Percentiles rank a stretch among this genome's conserved stretches.
These are phyloP conservation scores for Xylota segnis DNA, from an alignment of 2,888 invertebrate species.

Conservation along the genomic window DNA sequence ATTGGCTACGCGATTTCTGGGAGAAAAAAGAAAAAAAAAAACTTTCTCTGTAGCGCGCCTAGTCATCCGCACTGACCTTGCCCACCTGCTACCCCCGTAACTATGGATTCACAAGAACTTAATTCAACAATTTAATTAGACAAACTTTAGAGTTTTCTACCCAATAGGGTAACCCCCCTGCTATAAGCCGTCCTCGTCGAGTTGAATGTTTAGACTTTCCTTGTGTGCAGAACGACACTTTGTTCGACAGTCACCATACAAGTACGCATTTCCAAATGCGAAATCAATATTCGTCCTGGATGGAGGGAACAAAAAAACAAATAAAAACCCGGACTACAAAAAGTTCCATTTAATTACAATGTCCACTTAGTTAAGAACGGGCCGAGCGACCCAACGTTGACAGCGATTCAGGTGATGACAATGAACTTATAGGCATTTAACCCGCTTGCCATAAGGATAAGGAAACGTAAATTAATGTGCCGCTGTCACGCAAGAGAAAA, in stretches of 20 bases:
- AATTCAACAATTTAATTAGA: conserved; percentile 49
- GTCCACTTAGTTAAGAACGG: conserved; percentile 43
- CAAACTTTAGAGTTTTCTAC: conserved; percentile 6
- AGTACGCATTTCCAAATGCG: conserved; percentile 12
- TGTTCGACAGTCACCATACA: neutral
- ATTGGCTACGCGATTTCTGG: conserved; percentile 19
- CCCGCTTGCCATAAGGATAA: conserved; percentile 64
- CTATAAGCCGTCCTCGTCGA: neutral
- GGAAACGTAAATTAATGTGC: conserved; percentile 60
- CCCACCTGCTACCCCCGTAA: neutral
- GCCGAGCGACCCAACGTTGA: conserved; percentile 22
- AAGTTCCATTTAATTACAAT: conserved; percentile 61
- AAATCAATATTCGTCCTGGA: conserved; percentile 21
- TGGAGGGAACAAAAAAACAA: conserved; percentile 1
- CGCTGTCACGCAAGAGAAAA: conserved; percentile 56
- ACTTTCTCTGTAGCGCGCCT: conserved; percentile 5
- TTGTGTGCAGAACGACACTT: neutral
- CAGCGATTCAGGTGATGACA: conserved; percentile 73
- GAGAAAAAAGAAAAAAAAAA: neutral
- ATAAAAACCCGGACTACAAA: conserved; percentile 29
- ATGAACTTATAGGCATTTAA: conserved; percentile 71
- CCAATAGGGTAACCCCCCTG: neutral
- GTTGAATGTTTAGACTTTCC: neutral
- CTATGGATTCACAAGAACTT: conserved; percentile 17
- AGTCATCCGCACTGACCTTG: conserved; percentile 14